phyloP scores from a whole-genome alignment of 2,113 vertebrate genomes.

The Engystomops pustulosus region DNA sequence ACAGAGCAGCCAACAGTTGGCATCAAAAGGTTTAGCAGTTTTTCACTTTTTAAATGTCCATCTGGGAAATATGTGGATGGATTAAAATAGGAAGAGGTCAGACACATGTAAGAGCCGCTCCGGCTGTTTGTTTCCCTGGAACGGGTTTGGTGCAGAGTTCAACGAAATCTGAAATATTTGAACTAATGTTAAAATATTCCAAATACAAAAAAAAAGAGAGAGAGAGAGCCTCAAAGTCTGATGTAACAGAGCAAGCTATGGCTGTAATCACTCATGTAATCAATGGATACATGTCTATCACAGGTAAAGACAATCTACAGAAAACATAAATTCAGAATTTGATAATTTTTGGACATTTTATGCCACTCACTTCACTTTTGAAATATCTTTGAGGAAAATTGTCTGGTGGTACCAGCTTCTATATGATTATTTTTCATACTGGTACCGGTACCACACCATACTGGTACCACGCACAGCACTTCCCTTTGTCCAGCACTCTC shows the following conservation, averaged over 20 bases:
- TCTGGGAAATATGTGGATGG: background rate
- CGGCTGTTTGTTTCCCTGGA: background rate
- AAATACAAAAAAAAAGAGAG: background rate
- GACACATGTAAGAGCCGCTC: background rate
- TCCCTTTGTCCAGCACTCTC: too few species aligned
- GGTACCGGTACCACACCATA: too few species aligned
- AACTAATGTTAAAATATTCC: background rate
- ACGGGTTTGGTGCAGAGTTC: background rate
- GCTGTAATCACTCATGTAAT: background rate
- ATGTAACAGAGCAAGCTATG: background rate
- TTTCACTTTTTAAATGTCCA: background rate
- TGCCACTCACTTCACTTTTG: too few species aligned
- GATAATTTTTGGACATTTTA: too few species aligned
- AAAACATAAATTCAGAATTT: background rate
- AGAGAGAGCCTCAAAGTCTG: background rate
- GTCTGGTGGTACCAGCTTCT: too few species aligned
- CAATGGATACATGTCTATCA: background rate
- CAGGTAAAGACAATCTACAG: too few species aligned
- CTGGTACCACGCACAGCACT: too few species aligned
- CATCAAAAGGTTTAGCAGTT: background rate
- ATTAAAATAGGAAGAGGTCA: conserved; percentile 15
- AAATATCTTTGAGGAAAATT: too few species aligned
- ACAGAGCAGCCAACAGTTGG: background rate
- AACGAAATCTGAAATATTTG: background rate
- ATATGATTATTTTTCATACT: too few species aligned